A percentile compares a stretch with the other conserved stretches of the same genome.
phyloP scores from a whole-genome alignment of 2,888 invertebrate species.

The Pandemis corylana region DNA sequence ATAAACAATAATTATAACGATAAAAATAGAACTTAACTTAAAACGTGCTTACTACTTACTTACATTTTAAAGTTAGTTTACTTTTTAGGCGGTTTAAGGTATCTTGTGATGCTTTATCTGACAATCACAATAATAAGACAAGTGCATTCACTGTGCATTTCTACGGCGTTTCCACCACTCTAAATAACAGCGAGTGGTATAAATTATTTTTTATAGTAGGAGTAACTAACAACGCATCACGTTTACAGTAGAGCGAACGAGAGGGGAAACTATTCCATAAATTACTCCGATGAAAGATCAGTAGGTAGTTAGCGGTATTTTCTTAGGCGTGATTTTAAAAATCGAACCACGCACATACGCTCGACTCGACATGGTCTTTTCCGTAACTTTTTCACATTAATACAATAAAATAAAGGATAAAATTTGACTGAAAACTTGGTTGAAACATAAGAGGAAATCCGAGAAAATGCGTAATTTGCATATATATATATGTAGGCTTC shows the following conservation, averaged over 20 bases:
- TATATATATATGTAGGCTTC: neutral
- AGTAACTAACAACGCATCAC: too few relatives aligned
- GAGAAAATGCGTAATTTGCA: neutral
- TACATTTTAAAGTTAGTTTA: neutral
- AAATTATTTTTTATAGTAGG: neutral
- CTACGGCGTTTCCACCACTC: neutral
- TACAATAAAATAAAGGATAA: too few relatives aligned
- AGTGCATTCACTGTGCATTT: neutral
- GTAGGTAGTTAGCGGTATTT: too few relatives aligned
- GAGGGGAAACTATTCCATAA: too few relatives aligned
- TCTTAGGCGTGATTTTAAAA: too few relatives aligned
- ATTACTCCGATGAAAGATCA: too few relatives aligned
- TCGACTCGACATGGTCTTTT: too few relatives aligned
- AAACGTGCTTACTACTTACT: neutral
- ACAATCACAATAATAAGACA: neutral
- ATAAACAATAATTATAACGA: neutral
- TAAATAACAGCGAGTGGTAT: neutral
- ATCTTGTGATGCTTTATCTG: neutral
- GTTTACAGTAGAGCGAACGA: too few relatives aligned
- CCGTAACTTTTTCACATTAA: too few relatives aligned
- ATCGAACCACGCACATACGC: too few relatives aligned
- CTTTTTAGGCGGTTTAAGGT: constrained; percentile 23
- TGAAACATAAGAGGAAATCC: neutral
- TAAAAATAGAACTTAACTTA: neutral
- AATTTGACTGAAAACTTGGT: neutral